These are phyloP conservation scores for Coptodon rendalli DNA, from an alignment of 2,113 vertebrate genomes.

Conservation along the genomic window DNA sequence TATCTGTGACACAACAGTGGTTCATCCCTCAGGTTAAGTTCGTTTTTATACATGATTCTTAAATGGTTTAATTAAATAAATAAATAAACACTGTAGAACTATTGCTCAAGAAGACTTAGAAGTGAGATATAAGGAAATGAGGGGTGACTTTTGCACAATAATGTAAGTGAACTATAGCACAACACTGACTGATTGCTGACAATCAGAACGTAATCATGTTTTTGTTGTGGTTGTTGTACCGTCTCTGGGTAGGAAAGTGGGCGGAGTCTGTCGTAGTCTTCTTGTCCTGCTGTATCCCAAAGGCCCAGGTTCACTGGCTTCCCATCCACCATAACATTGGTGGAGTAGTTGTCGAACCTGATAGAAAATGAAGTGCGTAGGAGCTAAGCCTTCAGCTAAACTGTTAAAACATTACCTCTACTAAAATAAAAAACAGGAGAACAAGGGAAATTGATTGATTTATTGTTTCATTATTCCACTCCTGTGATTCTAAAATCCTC, in stretches of 20 bases:
- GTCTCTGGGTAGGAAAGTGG: constrained; percentile 96
- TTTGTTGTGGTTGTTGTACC: constrained; percentile 61
- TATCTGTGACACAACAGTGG: neutral
- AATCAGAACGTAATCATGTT: neutral
- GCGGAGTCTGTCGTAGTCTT: constrained; percentile 94
- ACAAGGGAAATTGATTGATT: neutral
- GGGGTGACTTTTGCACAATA: neutral
- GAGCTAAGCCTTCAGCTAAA: neutral
- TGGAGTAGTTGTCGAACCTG: constrained; percentile 98
- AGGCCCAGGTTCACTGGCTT: constrained; percentile 94
- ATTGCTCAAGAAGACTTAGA: neutral
- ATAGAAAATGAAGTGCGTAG: neutral
- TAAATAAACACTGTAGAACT: neutral
- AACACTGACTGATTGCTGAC: neutral
- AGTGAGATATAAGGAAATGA: neutral
- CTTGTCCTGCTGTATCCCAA: constrained; percentile 97
- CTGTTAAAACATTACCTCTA: neutral
- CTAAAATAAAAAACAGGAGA: neutral
- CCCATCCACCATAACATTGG: constrained; percentile 98
- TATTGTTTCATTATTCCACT: neutral
- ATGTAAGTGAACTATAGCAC: neutral
- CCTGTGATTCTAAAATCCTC: neutral
- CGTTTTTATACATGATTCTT: neutral
- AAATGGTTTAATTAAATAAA: fast-evolving
- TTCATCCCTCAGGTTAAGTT: neutral